These are phyloP conservation scores for Sorex araneus DNA, from an alignment of 2,113 vertebrate species.

Conservation along the genomic window DNA sequence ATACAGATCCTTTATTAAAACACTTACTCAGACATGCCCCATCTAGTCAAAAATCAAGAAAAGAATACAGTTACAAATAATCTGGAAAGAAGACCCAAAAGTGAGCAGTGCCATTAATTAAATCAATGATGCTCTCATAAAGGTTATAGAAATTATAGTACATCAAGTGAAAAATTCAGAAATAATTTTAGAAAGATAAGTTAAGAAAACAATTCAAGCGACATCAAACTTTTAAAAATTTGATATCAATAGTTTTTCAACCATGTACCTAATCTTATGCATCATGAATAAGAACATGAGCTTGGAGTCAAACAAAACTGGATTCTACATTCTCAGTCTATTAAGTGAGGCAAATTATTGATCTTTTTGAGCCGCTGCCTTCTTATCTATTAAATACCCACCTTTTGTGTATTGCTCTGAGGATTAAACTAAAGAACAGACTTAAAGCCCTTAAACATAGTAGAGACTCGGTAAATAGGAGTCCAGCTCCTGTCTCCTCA, in stretches of 20 bases:
- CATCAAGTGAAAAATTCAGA: slow-evolving; percentile 28
- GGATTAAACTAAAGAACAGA: slow-evolving; percentile 61
- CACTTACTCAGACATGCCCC: no score
- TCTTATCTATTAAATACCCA: slow-evolving; percentile 33
- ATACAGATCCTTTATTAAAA: no score
- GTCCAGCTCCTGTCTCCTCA: not conserved
- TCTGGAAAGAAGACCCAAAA: no score
- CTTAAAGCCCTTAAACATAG: slow-evolving; percentile 38
- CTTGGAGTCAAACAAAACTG: slow-evolving; percentile 22
- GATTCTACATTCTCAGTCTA: slow-evolving; percentile 21
- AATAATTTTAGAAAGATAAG: slow-evolving; percentile 26
- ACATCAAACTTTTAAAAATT: slow-evolving; percentile 34
- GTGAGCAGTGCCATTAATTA: not conserved
- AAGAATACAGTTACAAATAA: no score
- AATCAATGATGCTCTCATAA: not conserved
- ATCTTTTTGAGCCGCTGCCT: slow-evolving; percentile 39
- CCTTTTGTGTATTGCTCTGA: not conserved
- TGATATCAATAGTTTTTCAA: not conserved
- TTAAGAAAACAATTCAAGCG: slow-evolving; percentile 21
- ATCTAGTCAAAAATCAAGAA: no score
- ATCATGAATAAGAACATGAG: slow-evolving; percentile 28
- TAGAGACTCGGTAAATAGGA: slow-evolving; percentile 41
- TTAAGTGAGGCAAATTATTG: slow-evolving; percentile 56
- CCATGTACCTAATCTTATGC: slow-evolving; percentile 10
- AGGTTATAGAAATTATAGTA: not conserved